Base-by-base conservation (phyloP, 2,113 vertebrate genomes). In the Leucopternis melanops region DNA sequence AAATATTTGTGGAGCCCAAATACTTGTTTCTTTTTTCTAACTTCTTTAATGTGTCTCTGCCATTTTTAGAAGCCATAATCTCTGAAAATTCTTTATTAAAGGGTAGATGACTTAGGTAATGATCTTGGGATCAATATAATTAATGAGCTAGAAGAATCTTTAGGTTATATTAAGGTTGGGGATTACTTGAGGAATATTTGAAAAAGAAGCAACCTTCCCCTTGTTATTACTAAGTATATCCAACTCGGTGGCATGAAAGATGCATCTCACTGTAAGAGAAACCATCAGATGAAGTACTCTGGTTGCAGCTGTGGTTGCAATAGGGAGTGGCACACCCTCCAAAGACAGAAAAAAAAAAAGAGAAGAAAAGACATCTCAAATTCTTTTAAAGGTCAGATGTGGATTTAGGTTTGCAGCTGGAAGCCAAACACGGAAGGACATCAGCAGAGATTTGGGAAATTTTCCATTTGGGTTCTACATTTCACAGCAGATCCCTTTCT, bases 311-410 rank as follows among this genome's bases (percentile, higher is more conserved):
- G 66, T 38, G 50, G 38, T 25, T 88, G 40, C 21, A 73, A 49
- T 8, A 55, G 8, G 38, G 67, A 72, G 34, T 26, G 79, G 13
- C 55, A 50, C 71, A 81, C 16, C 45, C 63, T 73, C 40, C 45
- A 70, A 86, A 77, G 50, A 29, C 18, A 92, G 44, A 16, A 42
- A 40, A 78, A 70, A 70, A 66, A 78, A 62, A 66, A 50, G 7
- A 6, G 42, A 72, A 74, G 36, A 50, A 69, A 75, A 83, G 16
- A 92, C 58, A 45, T 65, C 58, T 67, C n/a, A 77, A 73, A 93
- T 92, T 80, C 85, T 85, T 93, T 85, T 62, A 73, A 96, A 96
- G 62, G 85, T 94, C 90, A 94, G 27, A 80, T 83, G 29, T 65
- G 58, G 40, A 88, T 86, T 94, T 49, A 70, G 26, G 74, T 82